Percentiles rank a stretch among this genome's conserved stretches.
phyloP scores from a whole-genome alignment of 2,113 vertebrate species.

The Emydocephalus ijimae region DNA sequence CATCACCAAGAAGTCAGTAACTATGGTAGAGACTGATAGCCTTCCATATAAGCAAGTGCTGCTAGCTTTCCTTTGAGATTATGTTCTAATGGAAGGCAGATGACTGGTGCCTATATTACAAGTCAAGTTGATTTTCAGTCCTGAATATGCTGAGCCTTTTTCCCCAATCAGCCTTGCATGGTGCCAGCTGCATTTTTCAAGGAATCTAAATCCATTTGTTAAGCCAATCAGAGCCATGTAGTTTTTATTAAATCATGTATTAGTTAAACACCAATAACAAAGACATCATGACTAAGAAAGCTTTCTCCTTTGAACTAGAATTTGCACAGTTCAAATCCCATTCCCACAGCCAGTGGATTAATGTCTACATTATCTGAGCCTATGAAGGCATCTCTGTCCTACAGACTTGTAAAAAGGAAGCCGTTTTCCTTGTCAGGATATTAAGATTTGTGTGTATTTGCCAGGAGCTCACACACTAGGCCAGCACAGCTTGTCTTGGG shows the following conservation, averaged over 20 bases:
- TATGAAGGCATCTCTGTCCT: constrained; percentile 45
- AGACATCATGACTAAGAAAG: constrained; percentile 42
- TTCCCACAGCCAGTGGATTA: constrained; percentile 52
- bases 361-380: constrained; percentile 49
- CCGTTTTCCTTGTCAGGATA: constrained; percentile 29
- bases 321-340: constrained; percentile 50
- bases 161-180: background rate
- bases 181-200: constrained; percentile 34
- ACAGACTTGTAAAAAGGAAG: constrained; percentile 34
- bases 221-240: constrained; percentile 49
- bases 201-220: constrained; percentile 29
- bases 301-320: constrained; percentile 57
- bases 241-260: constrained; percentile 62
- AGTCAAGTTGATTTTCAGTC: background rate
- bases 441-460: constrained; percentile 49
- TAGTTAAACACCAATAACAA: constrained; percentile 51
- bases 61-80: too few relatives aligned
- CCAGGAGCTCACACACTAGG: constrained; percentile 46
- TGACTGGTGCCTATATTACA: background rate
- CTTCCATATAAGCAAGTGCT: background rate
- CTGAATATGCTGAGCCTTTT: accelerated
- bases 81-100: background rate
- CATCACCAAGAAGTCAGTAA: background rate
- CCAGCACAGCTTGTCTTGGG: constrained; percentile 44
- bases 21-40: background rate